Evolutionary conservation across 2,113 vertebrate species (phyloP).

Genomic region (Sinocyclocheilus anshuiensis): DNA sequence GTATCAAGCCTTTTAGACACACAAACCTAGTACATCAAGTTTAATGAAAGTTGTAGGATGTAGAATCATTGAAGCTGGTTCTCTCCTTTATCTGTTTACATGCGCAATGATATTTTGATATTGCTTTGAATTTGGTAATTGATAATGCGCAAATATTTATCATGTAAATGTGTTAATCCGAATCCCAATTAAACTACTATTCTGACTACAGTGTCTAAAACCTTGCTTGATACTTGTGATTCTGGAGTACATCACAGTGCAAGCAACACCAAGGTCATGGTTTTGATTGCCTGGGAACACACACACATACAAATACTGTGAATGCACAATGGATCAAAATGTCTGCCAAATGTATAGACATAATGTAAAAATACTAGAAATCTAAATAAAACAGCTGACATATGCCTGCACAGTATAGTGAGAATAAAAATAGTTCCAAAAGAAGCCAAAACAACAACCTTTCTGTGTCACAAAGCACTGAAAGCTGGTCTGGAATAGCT

Average conservation of each 20-base stretch:
- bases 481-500: background rate
- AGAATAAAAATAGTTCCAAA: background rate
- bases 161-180: background rate
- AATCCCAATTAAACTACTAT: background rate
- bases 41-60: background rate
- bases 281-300: background rate
- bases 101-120: background rate
- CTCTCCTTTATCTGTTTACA: background rate
- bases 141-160: background rate
- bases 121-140: background rate
- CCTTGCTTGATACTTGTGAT: background rate
- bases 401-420: background rate
- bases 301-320: background rate
- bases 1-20: background rate
- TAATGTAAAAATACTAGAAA: background rate
- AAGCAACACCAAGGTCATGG: background rate
- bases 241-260: background rate
- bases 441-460: background rate
- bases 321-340: background rate
- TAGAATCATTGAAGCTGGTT: background rate
- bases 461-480: background rate
- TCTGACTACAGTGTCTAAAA: background rate
- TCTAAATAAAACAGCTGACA: conserved; percentile 4
- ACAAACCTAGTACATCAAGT: background rate
- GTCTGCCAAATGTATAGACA: background rate